Evolutionary conservation across 2,888 invertebrate genomes (phyloP).

Genomic region (Mesochorus sp.): DNA sequence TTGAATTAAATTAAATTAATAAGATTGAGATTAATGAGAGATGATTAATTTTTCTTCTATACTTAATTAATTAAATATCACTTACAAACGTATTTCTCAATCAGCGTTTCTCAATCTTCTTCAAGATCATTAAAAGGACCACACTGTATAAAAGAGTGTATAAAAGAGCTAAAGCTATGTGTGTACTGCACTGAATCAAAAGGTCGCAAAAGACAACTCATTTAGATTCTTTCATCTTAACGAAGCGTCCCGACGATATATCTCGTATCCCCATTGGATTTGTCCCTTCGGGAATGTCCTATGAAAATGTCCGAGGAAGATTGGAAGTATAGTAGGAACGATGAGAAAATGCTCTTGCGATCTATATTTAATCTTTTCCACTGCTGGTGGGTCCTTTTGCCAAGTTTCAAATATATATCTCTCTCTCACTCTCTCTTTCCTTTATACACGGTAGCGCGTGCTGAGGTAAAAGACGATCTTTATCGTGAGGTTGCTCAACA

Average conservation of each 20-base stretch:
- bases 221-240: constrained; percentile 63
- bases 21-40: too few species aligned
- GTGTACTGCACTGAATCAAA: too few species aligned
- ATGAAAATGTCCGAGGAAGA: not conserved
- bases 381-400: constrained; percentile 9
- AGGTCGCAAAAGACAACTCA: constrained; percentile 44
- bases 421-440: too few species aligned
- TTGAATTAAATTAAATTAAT: too few species aligned
- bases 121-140: constrained; percentile 12
- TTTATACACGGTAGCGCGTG: constrained; percentile 28
- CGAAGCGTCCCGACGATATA: constrained; percentile 56
- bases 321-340: not conserved
- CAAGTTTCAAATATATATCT: constrained; percentile 40
- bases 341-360: constrained; percentile 2
- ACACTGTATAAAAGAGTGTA: not conserved
- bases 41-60: too few species aligned
- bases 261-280: constrained; percentile 54
- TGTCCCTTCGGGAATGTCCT: constrained; percentile 31
- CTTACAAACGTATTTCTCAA: too few species aligned
- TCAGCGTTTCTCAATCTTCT: too few species aligned
- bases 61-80: too few species aligned
- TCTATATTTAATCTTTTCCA: not conserved
- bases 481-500: constrained; percentile 50
- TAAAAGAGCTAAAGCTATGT: too few species aligned
- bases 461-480: constrained; percentile 46